Evolutionary conservation across 2,888 invertebrate species (phyloP).

Genomic region (Apodemia zela): DNA sequence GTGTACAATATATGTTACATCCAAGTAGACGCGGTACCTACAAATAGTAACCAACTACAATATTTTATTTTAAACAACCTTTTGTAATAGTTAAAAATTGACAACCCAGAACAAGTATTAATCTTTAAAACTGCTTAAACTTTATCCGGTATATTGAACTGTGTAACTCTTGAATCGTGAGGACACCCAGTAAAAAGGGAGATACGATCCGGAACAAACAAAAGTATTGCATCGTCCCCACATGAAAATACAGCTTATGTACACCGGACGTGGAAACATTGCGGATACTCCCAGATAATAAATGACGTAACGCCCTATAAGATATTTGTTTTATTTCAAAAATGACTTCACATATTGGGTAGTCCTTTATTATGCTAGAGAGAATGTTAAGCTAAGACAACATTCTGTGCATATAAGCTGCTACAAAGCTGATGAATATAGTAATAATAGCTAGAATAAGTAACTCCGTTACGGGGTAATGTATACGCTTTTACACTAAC

Average conservation of each 20-base stretch:
- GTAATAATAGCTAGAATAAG: too few relatives aligned
- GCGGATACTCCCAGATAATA: slow-evolving; percentile 42
- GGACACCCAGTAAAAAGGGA: slow-evolving; percentile 55
- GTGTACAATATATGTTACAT: too few relatives aligned
- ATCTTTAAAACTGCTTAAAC: slow-evolving; percentile 43
- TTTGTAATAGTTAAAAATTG: neutral
- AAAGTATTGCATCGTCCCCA: slow-evolving; percentile 59
- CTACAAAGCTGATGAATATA: too few relatives aligned
- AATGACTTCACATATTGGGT: neutral
- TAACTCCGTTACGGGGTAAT: too few relatives aligned
- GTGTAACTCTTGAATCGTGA: slow-evolving; percentile 45
- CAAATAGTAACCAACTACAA: neutral
- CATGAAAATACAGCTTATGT: slow-evolving; percentile 51
- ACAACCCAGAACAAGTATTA: slow-evolving; percentile 38
- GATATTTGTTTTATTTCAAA: slow-evolving; percentile 10
- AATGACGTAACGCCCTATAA: slow-evolving; percentile 28
- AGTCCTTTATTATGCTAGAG: neutral
- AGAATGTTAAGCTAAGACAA: too few relatives aligned
- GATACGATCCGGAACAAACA: slow-evolving; percentile 63
- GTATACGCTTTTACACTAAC: too few relatives aligned
- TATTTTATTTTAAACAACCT: neutral
- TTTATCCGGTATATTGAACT: slow-evolving; percentile 49
- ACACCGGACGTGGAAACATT: slow-evolving; percentile 44
- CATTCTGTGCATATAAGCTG: too few relatives aligned
- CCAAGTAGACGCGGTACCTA: too few relatives aligned